Conservation (phyloP, 37 sponge, comb jelly and placozoan species). For the Beroe ovata region DNA sequence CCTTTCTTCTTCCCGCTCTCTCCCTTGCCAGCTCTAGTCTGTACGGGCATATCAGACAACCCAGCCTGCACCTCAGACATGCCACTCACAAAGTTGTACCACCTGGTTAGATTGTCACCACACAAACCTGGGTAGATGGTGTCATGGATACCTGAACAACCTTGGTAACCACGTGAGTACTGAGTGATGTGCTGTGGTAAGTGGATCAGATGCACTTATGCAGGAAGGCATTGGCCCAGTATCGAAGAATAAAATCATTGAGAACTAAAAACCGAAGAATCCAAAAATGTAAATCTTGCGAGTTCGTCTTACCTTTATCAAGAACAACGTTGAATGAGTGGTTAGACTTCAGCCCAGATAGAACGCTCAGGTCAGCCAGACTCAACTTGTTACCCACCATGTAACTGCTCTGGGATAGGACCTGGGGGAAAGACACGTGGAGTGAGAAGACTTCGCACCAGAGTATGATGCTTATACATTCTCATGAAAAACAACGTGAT, state of each 20-base stretch:
- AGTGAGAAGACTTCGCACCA: too few relatives aligned
- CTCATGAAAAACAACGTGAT: too few relatives aligned
- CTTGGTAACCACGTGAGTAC: too few relatives aligned
- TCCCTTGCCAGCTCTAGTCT: neutral
- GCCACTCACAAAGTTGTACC: neutral
- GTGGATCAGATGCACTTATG: too few relatives aligned
- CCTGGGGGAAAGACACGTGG: too few relatives aligned
- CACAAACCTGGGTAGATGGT: conserved; percentile 22
- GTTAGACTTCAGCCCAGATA: conserved; percentile 22
- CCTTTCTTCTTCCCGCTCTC: neutral
- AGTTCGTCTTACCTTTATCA: neutral
- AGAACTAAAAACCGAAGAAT: too few relatives aligned
- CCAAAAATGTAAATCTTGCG: too few relatives aligned
- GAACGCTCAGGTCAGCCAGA: conserved; percentile 34
- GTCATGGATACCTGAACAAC: too few relatives aligned
- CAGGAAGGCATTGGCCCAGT: too few relatives aligned
- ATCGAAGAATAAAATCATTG: too few relatives aligned
- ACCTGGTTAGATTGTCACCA: conserved; percentile 7
- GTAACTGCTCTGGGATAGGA: conserved; percentile 14
- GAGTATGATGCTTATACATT: too few relatives aligned
- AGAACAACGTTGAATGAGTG: conserved; percentile 45
- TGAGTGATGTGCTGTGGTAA: too few relatives aligned
- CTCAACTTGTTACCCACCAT: conserved; percentile 27
- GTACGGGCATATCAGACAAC: conserved; percentile 25
- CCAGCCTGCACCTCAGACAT: neutral